Evolutionary conservation across 2,113 vertebrate genomes (phyloP).

Genomic region (Gavia stellata): DNA sequence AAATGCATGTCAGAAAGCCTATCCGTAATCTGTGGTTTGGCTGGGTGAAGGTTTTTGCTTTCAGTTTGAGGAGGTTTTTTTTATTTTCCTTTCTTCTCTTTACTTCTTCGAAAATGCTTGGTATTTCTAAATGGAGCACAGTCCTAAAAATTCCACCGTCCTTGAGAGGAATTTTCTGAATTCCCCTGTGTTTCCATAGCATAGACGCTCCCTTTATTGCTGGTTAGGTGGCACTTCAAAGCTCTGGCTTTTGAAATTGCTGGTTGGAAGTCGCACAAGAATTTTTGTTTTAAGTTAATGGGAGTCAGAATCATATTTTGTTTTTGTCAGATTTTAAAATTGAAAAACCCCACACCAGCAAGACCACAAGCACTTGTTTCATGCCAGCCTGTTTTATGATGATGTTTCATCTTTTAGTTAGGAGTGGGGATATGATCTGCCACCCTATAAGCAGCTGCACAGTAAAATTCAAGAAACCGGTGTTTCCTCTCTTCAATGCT

Average conservation of each 20-base stretch:
- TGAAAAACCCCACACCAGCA: not conserved
- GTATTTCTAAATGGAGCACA: constrained; percentile 7
- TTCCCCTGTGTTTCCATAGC: not conserved
- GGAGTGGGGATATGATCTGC: not conserved
- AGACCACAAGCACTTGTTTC: constrained; percentile 7
- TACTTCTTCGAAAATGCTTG: not conserved
- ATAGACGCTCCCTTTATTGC: not conserved
- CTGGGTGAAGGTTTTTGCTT: not conserved
- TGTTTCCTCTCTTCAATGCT: not conserved
- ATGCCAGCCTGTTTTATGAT: not conserved
- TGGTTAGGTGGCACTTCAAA: constrained; percentile 19
- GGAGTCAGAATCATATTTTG: not conserved
- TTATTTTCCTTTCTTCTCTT: not conserved
- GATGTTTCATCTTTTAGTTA: not conserved
- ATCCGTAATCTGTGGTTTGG: not conserved
- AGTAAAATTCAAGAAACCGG: not conserved
- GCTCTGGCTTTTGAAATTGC: constrained; percentile 18
- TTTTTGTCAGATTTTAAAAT: constrained; percentile 5
- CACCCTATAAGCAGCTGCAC: not conserved
- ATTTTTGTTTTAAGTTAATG: constrained; percentile 18
- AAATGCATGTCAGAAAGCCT: not conserved
- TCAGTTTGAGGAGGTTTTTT: not conserved
- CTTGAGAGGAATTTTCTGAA: constrained; percentile 22
- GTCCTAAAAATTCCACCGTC: constrained; percentile 36
- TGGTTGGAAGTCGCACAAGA: constrained; percentile 9